Conservation (phyloP, 1,140 invertebrate genomes). For the Caenorhabditis latens region DNA sequence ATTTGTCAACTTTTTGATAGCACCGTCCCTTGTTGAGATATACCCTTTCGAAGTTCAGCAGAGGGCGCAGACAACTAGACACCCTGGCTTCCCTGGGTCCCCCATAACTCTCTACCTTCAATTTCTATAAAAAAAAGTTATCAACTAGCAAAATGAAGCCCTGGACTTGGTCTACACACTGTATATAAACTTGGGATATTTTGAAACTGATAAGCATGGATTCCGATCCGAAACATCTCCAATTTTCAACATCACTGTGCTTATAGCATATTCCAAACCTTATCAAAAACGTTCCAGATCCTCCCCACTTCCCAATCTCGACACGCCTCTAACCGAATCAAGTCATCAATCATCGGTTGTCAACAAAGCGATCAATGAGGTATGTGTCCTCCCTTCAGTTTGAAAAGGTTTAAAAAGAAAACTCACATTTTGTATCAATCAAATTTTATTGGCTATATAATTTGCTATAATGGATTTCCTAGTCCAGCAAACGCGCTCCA, state of each 20-base stretch:
- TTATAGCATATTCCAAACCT: too few relatives aligned
- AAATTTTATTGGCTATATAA: constrained; percentile 3
- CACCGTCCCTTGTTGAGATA: neutral
- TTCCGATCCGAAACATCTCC: too few relatives aligned
- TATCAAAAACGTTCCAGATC: neutral
- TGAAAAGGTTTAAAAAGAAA: neutral
- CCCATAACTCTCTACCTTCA: too few relatives aligned
- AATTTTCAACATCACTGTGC: too few relatives aligned
- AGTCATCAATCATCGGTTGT: constrained; percentile 52
- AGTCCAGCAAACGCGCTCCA: too few relatives aligned
- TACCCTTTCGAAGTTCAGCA: neutral
- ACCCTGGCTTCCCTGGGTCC: too few relatives aligned
- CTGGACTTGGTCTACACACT: too few relatives aligned
- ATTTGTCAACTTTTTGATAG: neutral
- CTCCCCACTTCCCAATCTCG: neutral
- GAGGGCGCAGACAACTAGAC: too few relatives aligned
- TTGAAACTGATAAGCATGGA: too few relatives aligned
- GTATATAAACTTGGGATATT: too few relatives aligned
- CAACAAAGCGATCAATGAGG: constrained; percentile 43
- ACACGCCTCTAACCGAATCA: constrained; percentile 33
- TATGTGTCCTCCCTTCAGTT: neutral
- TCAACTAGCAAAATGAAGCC: neutral
- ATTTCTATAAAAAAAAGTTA: too few relatives aligned
- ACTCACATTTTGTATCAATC: neutral
- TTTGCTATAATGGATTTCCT: too few relatives aligned